Conservation (phyloP, 2,113 vertebrate species). For the Ptychochromis oligacanthus region DNA sequence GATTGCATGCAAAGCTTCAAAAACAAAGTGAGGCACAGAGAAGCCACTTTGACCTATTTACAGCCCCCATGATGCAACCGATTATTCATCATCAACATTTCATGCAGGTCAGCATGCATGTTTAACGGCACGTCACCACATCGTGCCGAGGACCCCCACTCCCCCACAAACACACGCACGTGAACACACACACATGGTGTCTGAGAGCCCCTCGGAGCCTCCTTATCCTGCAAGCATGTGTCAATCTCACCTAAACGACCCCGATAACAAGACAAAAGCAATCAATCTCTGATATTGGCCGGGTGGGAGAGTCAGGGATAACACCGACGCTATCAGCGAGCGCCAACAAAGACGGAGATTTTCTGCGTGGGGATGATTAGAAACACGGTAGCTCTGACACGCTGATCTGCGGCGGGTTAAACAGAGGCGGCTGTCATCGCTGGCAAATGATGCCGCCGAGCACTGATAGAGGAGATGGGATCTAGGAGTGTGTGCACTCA, state of each 20-base stretch:
- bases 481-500: slow-evolving; percentile 35
- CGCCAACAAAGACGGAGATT: slow-evolving; percentile 62
- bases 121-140: slow-evolving; percentile 44
- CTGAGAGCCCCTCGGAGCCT: slow-evolving; percentile 36
- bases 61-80: slow-evolving; percentile 46
- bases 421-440: slow-evolving; percentile 65
- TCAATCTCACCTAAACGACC: slow-evolving; percentile 69
- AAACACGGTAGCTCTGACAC: slow-evolving; percentile 54
- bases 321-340: slow-evolving; percentile 53
- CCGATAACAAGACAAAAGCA: slow-evolving; percentile 71
- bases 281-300: slow-evolving; percentile 70
- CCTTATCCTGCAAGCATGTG: slow-evolving; percentile 58
- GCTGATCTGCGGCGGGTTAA: slow-evolving; percentile 56
- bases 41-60: slow-evolving; percentile 63
- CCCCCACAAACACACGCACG: neutral
- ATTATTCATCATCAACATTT: slow-evolving; percentile 71
- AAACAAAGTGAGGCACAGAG: neutral
- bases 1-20: neutral
- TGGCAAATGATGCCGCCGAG: slow-evolving; percentile 56
- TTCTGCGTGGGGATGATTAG: slow-evolving; percentile 64
- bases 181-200: neutral
- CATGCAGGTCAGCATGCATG: slow-evolving; percentile 67
- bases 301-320: slow-evolving; percentile 43
- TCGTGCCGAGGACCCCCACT: neutral
- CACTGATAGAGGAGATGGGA: slow-evolving; percentile 58